Evolutionary conservation across 2,113 vertebrate species (phyloP), one percentile per base, ranked within the genome.

Genomic region (Laticauda laticaudata): DNA sequence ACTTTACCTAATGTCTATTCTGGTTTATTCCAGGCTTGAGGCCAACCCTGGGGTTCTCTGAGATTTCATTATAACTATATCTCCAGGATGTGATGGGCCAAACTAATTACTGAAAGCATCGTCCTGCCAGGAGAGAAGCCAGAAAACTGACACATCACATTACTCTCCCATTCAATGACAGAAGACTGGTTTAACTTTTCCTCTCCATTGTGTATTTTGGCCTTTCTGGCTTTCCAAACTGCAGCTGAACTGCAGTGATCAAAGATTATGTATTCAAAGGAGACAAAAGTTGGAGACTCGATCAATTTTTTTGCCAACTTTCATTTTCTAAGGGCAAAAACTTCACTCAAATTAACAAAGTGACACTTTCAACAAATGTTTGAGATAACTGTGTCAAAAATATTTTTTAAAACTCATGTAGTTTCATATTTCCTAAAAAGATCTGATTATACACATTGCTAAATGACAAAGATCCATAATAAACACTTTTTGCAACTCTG

Each of bases 71-170:
- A 86, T 93, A 90, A 86, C 88, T 75, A 75, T 23, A 29, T 87
- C n/a, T 87, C 90, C 6, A 48, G 39, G 18, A 64, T 64, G 75
- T 14, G 81, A 43, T 90, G 75, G 88, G 64, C 75, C 75, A 93
- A 86, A 93, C 75, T 93, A 93, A 90, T 93, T 93, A 93, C 64
- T 93, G 75, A 93, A 85, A 93, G 61, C 89, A 64, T 53, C n/a
- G 5, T 64, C 34, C 88, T 86, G 75, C 88, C 86, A 64, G 89
- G 55, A 86, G 12, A 64, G 15, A 90, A 90, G 88, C 92, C 75
- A 90, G 48, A 34, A 85, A 90, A 90, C 21, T 93, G 92, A 90
- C 88, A 93, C 45, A 39, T 90, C 45, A 21, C 75, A 93, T 93
- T 93, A 93, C 86, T 90, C 43, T 86, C 56, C 26, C 20, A 51